Conservation (phyloP, 2,113 vertebrate genomes). For the Megaceryle torquata region DNA sequence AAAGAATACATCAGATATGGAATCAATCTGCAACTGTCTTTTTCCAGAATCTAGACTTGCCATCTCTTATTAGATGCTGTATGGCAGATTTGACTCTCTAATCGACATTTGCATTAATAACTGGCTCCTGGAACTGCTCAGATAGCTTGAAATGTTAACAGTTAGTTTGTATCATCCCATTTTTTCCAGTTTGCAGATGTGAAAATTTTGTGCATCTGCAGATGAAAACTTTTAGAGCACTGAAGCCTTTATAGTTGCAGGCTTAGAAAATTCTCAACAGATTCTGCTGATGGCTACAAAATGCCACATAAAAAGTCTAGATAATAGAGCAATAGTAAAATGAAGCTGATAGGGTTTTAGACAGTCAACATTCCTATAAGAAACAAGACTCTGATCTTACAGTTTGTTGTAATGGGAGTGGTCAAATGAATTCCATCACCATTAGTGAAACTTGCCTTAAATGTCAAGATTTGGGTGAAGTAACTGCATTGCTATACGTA, state of each 20-base stretch:
- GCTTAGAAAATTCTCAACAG: conserved; percentile 22
- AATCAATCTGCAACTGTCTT: not conserved
- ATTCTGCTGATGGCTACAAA: conserved; percentile 20
- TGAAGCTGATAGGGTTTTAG: not conserved
- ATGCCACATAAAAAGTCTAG: not conserved
- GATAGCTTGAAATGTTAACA: conserved; percentile 23
- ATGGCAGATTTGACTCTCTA: not conserved
- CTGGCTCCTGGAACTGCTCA: conserved; percentile 22
- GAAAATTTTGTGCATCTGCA: conserved; percentile 36
- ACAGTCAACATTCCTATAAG: not conserved
- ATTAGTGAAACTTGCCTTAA: not conserved
- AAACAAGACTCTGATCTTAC: not conserved
- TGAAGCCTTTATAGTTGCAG: conserved; percentile 33
- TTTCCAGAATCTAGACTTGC: conserved; percentile 13
- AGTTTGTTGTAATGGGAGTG: not conserved
- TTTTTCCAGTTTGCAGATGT: conserved; percentile 46
- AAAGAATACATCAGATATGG: not conserved
- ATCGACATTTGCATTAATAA: conserved; percentile 58
- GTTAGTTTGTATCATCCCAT: not conserved
- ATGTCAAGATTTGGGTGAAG: not conserved
- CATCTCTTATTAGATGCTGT: conserved; percentile 27
- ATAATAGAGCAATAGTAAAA: not conserved
- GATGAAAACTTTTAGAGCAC: conserved; percentile 19
- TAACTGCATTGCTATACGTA: not conserved
- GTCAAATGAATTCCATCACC: not conserved